Percentiles rank a stretch among this genome's conserved stretches.
Conservation (phyloP, 1,140 invertebrate genomes). For the Drosophila asahinai region DNA sequence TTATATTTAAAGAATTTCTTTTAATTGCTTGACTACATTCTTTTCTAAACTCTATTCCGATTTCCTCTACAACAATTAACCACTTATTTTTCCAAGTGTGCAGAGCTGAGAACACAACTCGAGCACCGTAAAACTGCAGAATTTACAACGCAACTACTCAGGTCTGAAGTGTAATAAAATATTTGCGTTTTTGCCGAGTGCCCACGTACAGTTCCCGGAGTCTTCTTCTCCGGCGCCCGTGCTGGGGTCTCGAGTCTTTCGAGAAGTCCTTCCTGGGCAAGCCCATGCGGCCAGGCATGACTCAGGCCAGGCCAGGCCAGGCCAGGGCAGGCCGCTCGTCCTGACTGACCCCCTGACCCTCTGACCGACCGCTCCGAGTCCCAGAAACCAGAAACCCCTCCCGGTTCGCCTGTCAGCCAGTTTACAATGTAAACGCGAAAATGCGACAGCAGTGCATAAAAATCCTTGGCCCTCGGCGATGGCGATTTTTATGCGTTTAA, state of each 20-base stretch:
- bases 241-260: conserved; percentile 26
- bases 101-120: conserved; percentile 60
- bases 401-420: conserved; percentile 68
- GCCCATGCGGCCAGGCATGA: conserved; percentile 65
- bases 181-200: conserved; percentile 79
- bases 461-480: conserved; percentile 67
- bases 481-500: conserved; percentile 82
- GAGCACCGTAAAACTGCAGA: conserved; percentile 81
- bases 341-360: neutral
- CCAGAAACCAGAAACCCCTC: neutral
- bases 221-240: conserved; percentile 17
- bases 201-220: conserved; percentile 46
- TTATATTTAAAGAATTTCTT: too few species aligned
- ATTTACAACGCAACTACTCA: conserved; percentile 84
- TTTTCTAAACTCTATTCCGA: too few species aligned
- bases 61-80: neutral
- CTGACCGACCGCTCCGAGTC: neutral
- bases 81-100: neutral
- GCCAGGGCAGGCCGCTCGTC: neutral
- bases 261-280: conserved; percentile 54
- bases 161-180: conserved; percentile 84
- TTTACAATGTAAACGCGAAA: conserved; percentile 82
- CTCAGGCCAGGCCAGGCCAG: conserved; percentile 55
- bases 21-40: neutral
- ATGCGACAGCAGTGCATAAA: conserved; percentile 82